Evolutionary conservation across 1,140 invertebrate species (phyloP).

Genomic region (Zaprionus kolodkinae): DNA sequence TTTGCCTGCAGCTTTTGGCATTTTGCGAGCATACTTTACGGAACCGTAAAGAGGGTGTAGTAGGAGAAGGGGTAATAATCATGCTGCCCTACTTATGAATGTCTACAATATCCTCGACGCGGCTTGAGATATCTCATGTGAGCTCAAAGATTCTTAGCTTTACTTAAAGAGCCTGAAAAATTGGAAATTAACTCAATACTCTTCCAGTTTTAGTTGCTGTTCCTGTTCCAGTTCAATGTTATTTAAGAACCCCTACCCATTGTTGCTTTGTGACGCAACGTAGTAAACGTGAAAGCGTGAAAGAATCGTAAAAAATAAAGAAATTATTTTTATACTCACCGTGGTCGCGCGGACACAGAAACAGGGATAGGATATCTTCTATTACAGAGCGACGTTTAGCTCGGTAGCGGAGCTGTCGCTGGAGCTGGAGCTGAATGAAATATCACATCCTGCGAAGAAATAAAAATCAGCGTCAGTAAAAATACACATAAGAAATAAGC

Average conservation of each 20-base stretch:
- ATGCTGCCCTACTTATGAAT: not conserved
- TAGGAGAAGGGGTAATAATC: not conserved
- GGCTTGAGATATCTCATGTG: not conserved
- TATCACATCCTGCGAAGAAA: slow-evolving; percentile 78
- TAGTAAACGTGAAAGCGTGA: slow-evolving; percentile 23
- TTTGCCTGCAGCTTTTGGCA: not conserved
- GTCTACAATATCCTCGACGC: not conserved
- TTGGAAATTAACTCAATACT: slow-evolving; percentile 12
- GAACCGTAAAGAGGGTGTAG: not conserved
- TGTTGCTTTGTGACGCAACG: slow-evolving; percentile 6
- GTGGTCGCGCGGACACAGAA: not conserved
- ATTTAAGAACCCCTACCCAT: slow-evolving; percentile 2
- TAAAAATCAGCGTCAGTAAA: slow-evolving; percentile 78
- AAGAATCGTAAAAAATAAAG: slow-evolving; percentile 22
- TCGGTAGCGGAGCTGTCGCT: slow-evolving; percentile 59
- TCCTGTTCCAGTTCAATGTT: slow-evolving; percentile 7
- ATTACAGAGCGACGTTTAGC: slow-evolving; percentile 52
- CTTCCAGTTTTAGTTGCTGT: not conserved
- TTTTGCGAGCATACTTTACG: slow-evolving; percentile 24
- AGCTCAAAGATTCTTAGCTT: not conserved
- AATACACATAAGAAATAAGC: slow-evolving; percentile 66
- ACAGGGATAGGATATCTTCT: slow-evolving; percentile 9
- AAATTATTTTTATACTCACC: slow-evolving; percentile 26
- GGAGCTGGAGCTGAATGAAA: slow-evolving; percentile 63
- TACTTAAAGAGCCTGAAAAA: slow-evolving; percentile 1